Base-by-base conservation (phyloP, 1,140 invertebrate species). In the Drosophila repleta region DNA sequence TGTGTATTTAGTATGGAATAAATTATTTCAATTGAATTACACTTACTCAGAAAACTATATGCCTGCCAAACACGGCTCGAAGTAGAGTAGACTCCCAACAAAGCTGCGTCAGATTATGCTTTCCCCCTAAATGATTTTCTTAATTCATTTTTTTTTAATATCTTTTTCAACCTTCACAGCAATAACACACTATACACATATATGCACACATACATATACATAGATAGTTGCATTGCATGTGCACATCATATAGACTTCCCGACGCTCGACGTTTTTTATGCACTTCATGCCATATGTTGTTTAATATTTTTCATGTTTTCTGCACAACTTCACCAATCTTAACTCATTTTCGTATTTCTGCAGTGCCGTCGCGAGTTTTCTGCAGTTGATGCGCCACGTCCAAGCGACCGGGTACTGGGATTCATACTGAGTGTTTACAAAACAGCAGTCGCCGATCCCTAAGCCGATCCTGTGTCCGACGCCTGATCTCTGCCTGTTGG, bases 381-480 rank as follows among this genome's bases (percentile, higher is more conserved):
- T 81, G 66, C 67, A 79, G 79, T 60, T 69, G 60, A 88, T 68
- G 60, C 83, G 79, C 68, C 41, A 89, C 89, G 89, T 89, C 80
- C 74, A 70, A 77, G 67, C 81, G 10, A 21, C 55, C 72, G 76
- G 79, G 60, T 73, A 60, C 43, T 77, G 76, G 76, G 81, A 78
- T 75, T 80, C 89, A 89, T 76, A 90, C 89, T 90, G 89, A 90
- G 74, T 90, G 89, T 90, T 90, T 85, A 76, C 89, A 87, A 90
- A 90, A 90, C 84, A 90, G 67, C 78, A 78, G 72, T 39, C 71
- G 72, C 65, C 72, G 69, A 79, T 78, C 72, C 71, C 63, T 56
- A 46, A 51, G 29, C 62, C 43, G 68, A 76, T 61, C 63, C 64
- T 71, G 29, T 29, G 55, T 29, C 58, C 45, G 58, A 41, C 45